Percentiles rank a stretch among this genome's conserved stretches.
Evolutionary conservation across 2,797 vertebrate species (phyloP).

Genomic region (Bradypodion ventrale): DNA sequence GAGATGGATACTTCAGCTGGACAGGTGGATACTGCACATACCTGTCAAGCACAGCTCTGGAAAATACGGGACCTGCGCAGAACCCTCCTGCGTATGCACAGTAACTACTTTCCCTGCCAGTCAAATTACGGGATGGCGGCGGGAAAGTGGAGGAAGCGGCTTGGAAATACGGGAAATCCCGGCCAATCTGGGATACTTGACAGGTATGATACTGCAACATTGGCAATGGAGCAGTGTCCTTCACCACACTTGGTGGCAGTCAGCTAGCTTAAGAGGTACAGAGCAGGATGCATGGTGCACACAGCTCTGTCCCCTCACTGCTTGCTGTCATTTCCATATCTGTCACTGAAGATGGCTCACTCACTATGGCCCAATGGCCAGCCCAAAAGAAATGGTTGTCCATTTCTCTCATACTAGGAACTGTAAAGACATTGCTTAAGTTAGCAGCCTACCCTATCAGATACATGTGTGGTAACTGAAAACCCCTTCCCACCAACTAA

Average conservation of each 20-base stretch:
- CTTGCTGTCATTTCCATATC: neutral
- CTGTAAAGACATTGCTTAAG: conserved; percentile 24
- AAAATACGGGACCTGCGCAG: too few species aligned
- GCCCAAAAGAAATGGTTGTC: conserved; percentile 26
- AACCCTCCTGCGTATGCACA: too few species aligned
- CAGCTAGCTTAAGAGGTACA: too few species aligned
- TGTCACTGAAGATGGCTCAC: neutral
- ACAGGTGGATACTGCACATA: neutral
- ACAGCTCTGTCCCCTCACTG: neutral
- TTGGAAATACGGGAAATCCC: too few species aligned
- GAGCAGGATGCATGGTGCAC: neutral
- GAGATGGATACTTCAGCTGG: too few species aligned
- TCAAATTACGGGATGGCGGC: too few species aligned
- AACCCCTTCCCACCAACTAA: neutral
- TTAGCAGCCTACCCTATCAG: too few species aligned
- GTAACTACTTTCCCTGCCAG: too few species aligned
- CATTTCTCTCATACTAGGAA: conserved; percentile 21
- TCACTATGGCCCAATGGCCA: neutral
- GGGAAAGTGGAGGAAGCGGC: too few species aligned
- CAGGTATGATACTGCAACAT: neutral
- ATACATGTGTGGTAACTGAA: neutral
- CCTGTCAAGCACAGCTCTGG: too few species aligned
- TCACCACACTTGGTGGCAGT: neutral
- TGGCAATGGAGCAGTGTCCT: neutral
- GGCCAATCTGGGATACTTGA: too few species aligned